A percentile compares a stretch with the other conserved stretches of the same genome.
These are phyloP conservation scores for Boulengeromyrus knoepffleri DNA, from an alignment of 2,113 vertebrate genomes.

Conservation along the genomic window DNA sequence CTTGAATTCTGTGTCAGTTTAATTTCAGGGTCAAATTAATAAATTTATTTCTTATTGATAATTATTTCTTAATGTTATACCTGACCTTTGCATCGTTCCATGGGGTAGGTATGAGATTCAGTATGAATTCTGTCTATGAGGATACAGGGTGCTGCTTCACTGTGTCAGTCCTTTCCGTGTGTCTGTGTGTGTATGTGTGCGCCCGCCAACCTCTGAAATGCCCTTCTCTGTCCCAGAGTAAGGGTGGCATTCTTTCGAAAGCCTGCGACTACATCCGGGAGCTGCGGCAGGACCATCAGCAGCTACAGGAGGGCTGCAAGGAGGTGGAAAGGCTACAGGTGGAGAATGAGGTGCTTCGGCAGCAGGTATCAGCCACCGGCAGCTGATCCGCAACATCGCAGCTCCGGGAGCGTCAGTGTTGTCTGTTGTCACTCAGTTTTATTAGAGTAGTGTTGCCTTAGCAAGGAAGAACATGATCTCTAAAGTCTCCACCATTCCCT, in stretches of 20 bases:
- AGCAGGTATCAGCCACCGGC: constrained; percentile 63
- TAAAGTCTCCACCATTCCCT: background rate
- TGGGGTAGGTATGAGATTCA: background rate
- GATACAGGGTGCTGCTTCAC: background rate
- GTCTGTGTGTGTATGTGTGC: background rate
- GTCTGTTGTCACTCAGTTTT: background rate
- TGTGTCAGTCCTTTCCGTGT: background rate
- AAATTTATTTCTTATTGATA: background rate
- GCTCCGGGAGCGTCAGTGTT: background rate
- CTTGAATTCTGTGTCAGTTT: background rate
- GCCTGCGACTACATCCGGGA: constrained; percentile 87
- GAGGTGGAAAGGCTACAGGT: constrained; percentile 77
- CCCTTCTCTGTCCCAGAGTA: constrained; percentile 59
- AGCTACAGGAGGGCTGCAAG: constrained; percentile 77
- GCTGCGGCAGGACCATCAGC: constrained; percentile 76
- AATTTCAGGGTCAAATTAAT: background rate
- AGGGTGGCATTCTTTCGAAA: constrained; percentile 87
- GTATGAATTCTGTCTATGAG: background rate
- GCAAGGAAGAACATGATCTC: background rate
- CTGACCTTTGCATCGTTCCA: background rate
- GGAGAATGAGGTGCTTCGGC: constrained; percentile 78
- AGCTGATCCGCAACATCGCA: background rate
- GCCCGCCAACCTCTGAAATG: background rate
- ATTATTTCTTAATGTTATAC: background rate
- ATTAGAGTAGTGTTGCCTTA: background rate